Conservation (phyloP, 2,797 vertebrate genomes). For the Spinus olivaceus region DNA sequence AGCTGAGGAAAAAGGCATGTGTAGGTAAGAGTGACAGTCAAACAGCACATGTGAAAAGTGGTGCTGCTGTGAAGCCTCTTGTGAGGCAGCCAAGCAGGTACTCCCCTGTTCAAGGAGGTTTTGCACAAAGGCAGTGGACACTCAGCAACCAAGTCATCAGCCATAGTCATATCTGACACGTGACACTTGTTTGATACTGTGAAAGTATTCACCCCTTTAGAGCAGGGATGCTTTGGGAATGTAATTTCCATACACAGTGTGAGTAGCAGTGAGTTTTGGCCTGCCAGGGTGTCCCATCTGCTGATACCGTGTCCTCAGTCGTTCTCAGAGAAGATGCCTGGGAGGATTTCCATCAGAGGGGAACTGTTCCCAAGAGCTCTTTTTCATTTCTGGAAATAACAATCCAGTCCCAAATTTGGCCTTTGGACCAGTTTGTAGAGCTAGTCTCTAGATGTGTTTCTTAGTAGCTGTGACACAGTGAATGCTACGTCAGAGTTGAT, state of each 20-base stretch:
- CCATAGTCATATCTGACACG: not conserved
- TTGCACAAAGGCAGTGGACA: not conserved
- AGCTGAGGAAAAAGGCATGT: not conserved
- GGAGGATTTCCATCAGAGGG: not conserved
- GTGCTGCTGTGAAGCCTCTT: not conserved
- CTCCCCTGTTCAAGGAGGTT: not conserved
- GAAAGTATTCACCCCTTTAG: not conserved
- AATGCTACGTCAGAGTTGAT: not conserved
- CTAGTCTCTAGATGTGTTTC: not conserved
- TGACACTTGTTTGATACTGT: not conserved
- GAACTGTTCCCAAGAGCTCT: not conserved
- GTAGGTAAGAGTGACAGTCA: not conserved
- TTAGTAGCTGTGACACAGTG: not conserved
- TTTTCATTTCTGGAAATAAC: not conserved
- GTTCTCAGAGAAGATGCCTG: not conserved
- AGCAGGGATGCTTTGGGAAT: not conserved
- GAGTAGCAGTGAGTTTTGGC: not conserved
- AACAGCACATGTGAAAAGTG: not conserved
- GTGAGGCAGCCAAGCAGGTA: not conserved
- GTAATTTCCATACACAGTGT: not conserved
- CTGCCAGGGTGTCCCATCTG: not conserved
- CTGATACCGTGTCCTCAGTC: fast-evolving
- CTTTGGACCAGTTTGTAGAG: not conserved
- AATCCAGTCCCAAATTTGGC: not conserved
- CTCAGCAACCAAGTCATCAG: not conserved